Base-by-base conservation (phyloP, 2,113 vertebrate species). In the Trinectes maculatus region DNA sequence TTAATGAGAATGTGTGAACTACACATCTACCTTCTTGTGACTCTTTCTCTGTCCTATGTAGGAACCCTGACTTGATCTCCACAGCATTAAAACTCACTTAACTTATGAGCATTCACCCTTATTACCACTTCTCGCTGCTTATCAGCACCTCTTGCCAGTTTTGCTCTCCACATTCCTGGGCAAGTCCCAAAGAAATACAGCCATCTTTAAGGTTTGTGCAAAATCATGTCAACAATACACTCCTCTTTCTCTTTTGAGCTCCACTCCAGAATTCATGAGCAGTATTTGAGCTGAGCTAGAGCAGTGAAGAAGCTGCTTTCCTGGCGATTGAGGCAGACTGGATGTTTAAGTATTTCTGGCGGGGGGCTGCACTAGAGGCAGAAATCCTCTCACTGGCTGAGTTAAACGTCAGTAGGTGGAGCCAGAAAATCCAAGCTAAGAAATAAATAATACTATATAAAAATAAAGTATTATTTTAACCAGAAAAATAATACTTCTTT, bases 71-170 rank as follows among this genome's bases (percentile, higher is more conserved):
- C 44, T 31, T 90, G 72, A 91, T 91, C 92, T 91, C 87, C 89
- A 91, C 87, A 84, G 78, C 74, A 46, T 49, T 28, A 24, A 70
- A 47, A 92, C 88, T 88, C 67, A 48, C 89, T 92, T 92, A 86
- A 88, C 90, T 91, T 79, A 86, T 77, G 80, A 84, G 90, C 87
- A 89, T 87, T 92, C 92, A 85, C 86, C 79, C 68, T 74, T 79
- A 62, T 82, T 79, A 9, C 67, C n/a, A n/a, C 57, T 71, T 34
- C 84, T 88, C 87, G 49, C n/a, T 9, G 31, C 48, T 46, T 68
- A 73, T 83, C 87, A 53, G n/a, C n/a, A n/a, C n/a, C 65, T 84
- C 62, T 80, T 61, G 34, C 75, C 75, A 58, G 28, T 58, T 70
- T 70, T 43, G n/a, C 66, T 39, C 60, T 71, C 68, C 51, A 15